Evolutionary conservation across 2,888 invertebrate genomes (phyloP).

Genomic region (Rambutsinella grinnellia): DNA sequence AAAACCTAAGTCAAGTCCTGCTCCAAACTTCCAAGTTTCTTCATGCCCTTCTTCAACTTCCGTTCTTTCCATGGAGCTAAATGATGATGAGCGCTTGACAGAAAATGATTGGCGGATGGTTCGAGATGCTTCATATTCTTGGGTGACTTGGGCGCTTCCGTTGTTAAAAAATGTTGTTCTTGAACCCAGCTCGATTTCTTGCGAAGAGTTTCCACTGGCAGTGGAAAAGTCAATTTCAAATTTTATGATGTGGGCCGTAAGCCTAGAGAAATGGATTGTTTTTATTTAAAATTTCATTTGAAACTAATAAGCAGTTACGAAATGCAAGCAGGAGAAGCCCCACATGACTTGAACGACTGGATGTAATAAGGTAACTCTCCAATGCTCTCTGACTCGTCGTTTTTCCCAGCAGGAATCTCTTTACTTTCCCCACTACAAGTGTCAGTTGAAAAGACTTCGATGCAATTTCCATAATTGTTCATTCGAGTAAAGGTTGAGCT

Average conservation of each 20-base stretch:
- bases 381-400: not conserved
- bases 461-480: slow-evolving; percentile 6
- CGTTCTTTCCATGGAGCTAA: not conserved
- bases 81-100: not conserved
- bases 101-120: not conserved
- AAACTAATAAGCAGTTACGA: not conserved
- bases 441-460: not conserved
- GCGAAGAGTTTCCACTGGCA: not conserved
- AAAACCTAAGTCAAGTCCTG: not conserved
- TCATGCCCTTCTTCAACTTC: not conserved
- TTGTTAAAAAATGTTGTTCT: slow-evolving; percentile 18
- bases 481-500: not conserved
- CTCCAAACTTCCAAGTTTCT: not conserved
- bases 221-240: not conserved
- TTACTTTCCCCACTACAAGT: not conserved
- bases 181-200: not conserved
- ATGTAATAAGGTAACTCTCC: not conserved
- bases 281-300: no score
- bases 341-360: not conserved
- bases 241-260: not conserved
- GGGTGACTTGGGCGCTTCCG: slow-evolving; percentile 12
- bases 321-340: not conserved
- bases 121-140: slow-evolving; percentile 7
- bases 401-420: not conserved
- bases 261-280: not conserved